A percentile compares a stretch with the other conserved stretches of the same genome.
These are phyloP conservation scores for Rattus rattus DNA, from an alignment of 2,113 vertebrate genomes.

Conservation along the genomic window DNA sequence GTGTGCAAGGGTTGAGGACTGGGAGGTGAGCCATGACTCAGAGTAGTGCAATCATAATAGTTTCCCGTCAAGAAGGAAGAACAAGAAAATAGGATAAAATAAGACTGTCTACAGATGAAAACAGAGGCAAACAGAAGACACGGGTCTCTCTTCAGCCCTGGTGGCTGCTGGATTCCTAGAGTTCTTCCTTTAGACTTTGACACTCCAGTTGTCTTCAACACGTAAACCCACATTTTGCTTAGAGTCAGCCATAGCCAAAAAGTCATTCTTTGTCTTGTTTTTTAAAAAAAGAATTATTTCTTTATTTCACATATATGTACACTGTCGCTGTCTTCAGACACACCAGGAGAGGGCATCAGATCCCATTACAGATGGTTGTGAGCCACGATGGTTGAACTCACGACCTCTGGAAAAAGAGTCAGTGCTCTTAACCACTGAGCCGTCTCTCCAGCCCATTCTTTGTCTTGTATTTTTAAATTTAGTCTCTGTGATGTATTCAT, in stretches of 20 bases:
- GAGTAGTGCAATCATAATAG: not conserved
- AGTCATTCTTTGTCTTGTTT: conserved; percentile 5
- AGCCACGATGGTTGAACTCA: too few relatives aligned
- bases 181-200: not conserved
- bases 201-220: not conserved
- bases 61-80: not conserved
- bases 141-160: not conserved
- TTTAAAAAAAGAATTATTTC: not conserved
- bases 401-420: too few relatives aligned
- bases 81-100: not conserved
- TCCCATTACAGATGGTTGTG: too few relatives aligned
- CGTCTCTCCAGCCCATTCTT: not conserved
- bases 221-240: not conserved
- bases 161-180: not conserved
- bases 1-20: not conserved
- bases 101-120: not conserved
- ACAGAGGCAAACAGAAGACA: not conserved
- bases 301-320: too few relatives aligned
- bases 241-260: not conserved
- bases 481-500: conserved; percentile 10
- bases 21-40: not conserved
- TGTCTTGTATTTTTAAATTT: conserved; percentile 43
- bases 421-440: too few relatives aligned
- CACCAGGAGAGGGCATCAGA: too few relatives aligned
- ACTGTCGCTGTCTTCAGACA: too few relatives aligned